Percentiles rank a stretch among this genome's conserved stretches.
Evolutionary conservation across 1,140 invertebrate genomes (phyloP).

Genomic region (Lepidurus arcticus): DNA sequence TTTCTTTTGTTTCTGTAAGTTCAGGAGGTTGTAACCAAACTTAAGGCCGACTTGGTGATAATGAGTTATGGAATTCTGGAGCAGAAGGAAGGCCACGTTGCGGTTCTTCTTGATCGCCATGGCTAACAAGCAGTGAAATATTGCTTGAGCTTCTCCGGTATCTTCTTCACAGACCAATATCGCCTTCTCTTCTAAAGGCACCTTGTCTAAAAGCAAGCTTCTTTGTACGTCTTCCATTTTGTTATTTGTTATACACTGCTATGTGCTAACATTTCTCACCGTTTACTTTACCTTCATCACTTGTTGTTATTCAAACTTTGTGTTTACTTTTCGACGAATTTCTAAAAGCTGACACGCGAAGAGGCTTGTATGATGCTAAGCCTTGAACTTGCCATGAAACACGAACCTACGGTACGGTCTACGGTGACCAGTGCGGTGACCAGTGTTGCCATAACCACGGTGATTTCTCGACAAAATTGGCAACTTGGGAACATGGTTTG

Average conservation of each 20-base stretch:
- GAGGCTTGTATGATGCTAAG: too few species aligned
- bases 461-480: too few species aligned
- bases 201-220: slow-evolving; percentile 31
- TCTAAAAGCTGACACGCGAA: too few species aligned
- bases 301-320: neutral
- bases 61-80: neutral
- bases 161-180: slow-evolving; percentile 28
- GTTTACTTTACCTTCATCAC: neutral
- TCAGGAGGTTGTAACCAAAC: slow-evolving; percentile 29
- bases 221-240: slow-evolving; percentile 23
- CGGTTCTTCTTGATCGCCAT: slow-evolving; percentile 26
- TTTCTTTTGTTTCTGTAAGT: slow-evolving; percentile 18
- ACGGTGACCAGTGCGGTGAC: too few species aligned
- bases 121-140: slow-evolving; percentile 28
- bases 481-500: too few species aligned
- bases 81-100: slow-evolving; percentile 23
- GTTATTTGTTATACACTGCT: neutral
- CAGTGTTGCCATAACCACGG: too few species aligned
- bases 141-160: slow-evolving; percentile 6
- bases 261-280: neutral
- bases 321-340: too few species aligned
- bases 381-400: too few species aligned
- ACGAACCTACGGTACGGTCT: too few species aligned
- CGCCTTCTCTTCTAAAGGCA: slow-evolving; percentile 23
- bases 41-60: slow-evolving; percentile 30